A percentile compares a stretch with the other conserved stretches of the same genome.
Evolutionary conservation across 2,113 vertebrate genomes (phyloP).

Genomic region (Tetrao urogallus): DNA sequence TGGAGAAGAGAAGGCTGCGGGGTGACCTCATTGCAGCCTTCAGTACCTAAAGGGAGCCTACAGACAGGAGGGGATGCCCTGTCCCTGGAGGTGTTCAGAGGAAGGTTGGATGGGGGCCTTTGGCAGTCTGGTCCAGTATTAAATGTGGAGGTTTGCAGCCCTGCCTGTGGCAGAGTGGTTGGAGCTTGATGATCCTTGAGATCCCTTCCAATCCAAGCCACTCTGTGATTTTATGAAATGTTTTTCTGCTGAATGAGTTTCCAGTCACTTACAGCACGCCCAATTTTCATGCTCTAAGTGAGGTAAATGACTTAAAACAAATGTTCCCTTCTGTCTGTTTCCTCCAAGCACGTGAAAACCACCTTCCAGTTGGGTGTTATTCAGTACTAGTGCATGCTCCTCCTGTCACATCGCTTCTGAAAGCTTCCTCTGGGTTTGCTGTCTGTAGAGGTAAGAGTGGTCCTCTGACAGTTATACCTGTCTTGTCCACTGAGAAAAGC

Average conservation of each 20-base stretch:
- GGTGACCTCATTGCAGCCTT: too few relatives aligned
- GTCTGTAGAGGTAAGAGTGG: neutral
- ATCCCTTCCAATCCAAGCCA: too few relatives aligned
- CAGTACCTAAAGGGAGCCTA: too few relatives aligned
- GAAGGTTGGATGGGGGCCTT: too few relatives aligned
- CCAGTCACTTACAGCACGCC: accelerated
- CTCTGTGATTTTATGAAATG: neutral
- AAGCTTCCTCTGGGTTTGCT: neutral
- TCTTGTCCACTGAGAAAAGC: neutral
- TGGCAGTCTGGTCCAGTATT: too few relatives aligned
- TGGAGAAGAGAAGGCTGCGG: too few relatives aligned
- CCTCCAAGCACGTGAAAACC: neutral
- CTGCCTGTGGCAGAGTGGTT: too few relatives aligned
- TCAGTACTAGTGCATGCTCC: neutral
- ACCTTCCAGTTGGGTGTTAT: neutral
- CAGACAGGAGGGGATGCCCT: too few relatives aligned
- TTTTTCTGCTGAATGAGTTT: neutral
- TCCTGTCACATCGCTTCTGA: neutral
- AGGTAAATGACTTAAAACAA: neutral
- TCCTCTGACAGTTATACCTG: neutral
- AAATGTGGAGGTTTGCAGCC: too few relatives aligned
- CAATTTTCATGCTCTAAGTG: neutral
- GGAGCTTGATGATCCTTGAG: too few relatives aligned
- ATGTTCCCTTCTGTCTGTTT: neutral
- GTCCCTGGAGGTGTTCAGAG: too few relatives aligned